Base-by-base conservation (phyloP, 2,113 vertebrate genomes). In the Elanoides forficatus region DNA sequence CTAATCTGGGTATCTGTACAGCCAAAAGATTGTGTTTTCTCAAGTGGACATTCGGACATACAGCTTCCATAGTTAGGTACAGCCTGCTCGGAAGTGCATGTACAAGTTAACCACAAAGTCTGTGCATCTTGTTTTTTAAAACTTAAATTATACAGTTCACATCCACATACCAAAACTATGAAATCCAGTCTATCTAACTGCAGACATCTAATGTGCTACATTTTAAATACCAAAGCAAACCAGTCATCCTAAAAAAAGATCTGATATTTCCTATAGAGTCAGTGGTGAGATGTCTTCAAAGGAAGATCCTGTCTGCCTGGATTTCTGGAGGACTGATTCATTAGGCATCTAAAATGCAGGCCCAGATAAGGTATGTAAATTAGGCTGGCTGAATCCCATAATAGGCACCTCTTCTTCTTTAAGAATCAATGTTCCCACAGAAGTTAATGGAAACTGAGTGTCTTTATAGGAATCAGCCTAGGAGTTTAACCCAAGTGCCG, bases 211-310 rank as follows among this genome's bases (percentile, higher is more conserved):
- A 94, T 70, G 91, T 91, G 55, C 76, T 94, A 89, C 89, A 93
- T 95, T 93, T 97, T 92, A 94, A 96, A 96, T 93, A 92, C 68
- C 89, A 93, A 95, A 95, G 88, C 67, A 91, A 96, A 93, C 74
- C 59, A 96, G 86, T 86, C 29, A 71, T 81, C 65, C 96, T 96
- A 96, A 97, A 97, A 97, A 96, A 97, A 97, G 96, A 96, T 94
- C 86, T 96, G 95, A 95, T 97, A 96, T 96, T 96, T 97, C 80
- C 75, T 71, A 81, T 91, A 30, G 10, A 91, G 72, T 96, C 91
- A 81, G 76, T 91, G 68, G 83, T 93, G 96, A 96, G 76, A 92
- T 86, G 38, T 88, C 89, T 96, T 96, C 95, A 96, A 96, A 96
- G 80, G 72, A 96, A 95, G 75, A 96, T 94, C 20, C 50, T 83